Conservation (phyloP, 2,888 invertebrate genomes). For the Entomobrya multifasciata region DNA sequence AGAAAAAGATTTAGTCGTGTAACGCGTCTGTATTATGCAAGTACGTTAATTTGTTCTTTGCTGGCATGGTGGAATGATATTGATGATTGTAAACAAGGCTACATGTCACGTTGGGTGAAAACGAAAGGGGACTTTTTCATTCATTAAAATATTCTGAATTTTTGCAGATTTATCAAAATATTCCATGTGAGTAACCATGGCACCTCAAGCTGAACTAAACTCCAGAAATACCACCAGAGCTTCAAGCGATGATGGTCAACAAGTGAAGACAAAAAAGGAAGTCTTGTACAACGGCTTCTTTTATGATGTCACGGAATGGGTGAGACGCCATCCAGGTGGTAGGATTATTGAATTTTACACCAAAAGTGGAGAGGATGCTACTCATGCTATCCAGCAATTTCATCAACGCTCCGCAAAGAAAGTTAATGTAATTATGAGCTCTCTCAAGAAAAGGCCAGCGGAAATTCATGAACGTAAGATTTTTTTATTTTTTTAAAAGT, state of each 20-base stretch:
- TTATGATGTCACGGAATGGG: slow-evolving; percentile 72
- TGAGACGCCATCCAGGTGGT: slow-evolving; percentile 70
- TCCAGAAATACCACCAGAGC: neutral
- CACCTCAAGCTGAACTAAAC: slow-evolving; percentile 39
- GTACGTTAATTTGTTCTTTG: too few relatives aligned
- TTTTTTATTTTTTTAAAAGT: too few relatives aligned
- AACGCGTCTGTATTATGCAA: too few relatives aligned
- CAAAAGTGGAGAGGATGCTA: slow-evolving; percentile 75
- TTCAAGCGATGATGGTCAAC: slow-evolving; percentile 31
- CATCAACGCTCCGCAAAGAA: slow-evolving; percentile 72
- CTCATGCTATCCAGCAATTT: slow-evolving; percentile 73
- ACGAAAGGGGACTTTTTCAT: too few relatives aligned
- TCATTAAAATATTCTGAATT: neutral
- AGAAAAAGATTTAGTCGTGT: too few relatives aligned
- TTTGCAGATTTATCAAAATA: neutral
- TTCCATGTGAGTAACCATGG: slow-evolving; percentile 5
- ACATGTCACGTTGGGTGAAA: too few relatives aligned
- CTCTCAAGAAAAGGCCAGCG: slow-evolving; percentile 70
- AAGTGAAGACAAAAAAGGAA: slow-evolving; percentile 61
- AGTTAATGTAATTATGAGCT: slow-evolving; percentile 70
- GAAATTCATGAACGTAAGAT: slow-evolving; percentile 61
- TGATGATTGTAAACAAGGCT: too few relatives aligned
- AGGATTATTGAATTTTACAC: slow-evolving; percentile 76
- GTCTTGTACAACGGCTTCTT: slow-evolving; percentile 66
- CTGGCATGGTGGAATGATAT: too few relatives aligned